Percentiles rank a stretch among this genome's conserved stretches.
Evolutionary conservation across 2,797 vertebrate species (phyloP).

Genomic region (Karalla daura): DNA sequence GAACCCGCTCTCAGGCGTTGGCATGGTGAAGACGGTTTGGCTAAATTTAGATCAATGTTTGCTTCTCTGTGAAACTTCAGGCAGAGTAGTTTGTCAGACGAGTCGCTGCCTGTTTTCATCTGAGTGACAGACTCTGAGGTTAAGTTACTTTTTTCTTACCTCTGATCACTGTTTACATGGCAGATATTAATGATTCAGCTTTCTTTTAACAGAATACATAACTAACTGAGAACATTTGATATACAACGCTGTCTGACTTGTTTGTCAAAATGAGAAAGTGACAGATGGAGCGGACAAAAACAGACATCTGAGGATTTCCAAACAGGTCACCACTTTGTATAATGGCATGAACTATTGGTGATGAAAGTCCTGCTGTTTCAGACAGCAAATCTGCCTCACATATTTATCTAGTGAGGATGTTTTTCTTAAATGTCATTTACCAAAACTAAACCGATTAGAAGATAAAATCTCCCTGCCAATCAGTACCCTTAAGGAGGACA

Average conservation of each 20-base stretch:
- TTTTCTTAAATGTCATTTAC: not conserved
- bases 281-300: no score
- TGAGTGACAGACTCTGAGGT: not conserved
- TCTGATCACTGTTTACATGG: not conserved
- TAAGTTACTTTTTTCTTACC: not conserved
- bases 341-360: no score
- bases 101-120: not conserved
- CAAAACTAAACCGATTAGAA: not conserved
- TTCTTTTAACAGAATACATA: not conserved
- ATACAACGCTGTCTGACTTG: not conserved
- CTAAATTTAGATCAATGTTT: slow-evolving; percentile 3
- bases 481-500: not conserved
- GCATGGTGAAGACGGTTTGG: not conserved
- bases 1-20: no score
- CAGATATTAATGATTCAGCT: not conserved
- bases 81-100: not conserved
- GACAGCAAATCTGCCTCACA: no score
- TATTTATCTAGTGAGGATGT: not conserved
- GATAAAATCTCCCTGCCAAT: not conserved
- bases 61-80: not conserved
- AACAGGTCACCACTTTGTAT: no score
- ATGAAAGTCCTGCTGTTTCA: no score
- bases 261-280: no score
- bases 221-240: not conserved
- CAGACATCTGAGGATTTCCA: no score